Conservation (phyloP, 2,797 vertebrate species). For the Enteromius viviparus region DNA sequence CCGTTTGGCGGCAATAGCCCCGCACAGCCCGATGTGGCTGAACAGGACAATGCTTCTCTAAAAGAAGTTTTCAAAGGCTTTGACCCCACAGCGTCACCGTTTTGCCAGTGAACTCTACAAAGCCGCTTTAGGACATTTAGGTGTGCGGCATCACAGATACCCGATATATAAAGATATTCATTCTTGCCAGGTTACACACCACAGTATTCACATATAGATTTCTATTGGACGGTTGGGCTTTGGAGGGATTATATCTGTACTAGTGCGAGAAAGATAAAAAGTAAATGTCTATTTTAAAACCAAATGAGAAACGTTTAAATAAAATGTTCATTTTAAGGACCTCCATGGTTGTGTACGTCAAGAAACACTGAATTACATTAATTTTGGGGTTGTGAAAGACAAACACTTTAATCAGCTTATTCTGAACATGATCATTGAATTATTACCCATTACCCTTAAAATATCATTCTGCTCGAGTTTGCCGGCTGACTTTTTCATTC, state of each 20-base stretch:
- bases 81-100: conserved; percentile 94
- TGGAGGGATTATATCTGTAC: conserved; percentile 41
- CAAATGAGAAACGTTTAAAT: conserved; percentile 73
- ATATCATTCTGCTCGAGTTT: conserved; percentile 36
- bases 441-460: conserved; percentile 11
- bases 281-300: conserved; percentile 79
- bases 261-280: conserved; percentile 57
- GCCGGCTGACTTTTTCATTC: not conserved
- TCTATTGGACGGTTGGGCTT: conserved; percentile 57
- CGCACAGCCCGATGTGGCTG: conserved; percentile 72
- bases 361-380: conserved; percentile 57
- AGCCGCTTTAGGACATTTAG: conserved; percentile 32
- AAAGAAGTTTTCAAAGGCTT: conserved; percentile 98
- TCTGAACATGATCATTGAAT: conserved; percentile 21
- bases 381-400: conserved; percentile 50
- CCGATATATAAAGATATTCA: conserved; percentile 24
- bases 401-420: conserved; percentile 26
- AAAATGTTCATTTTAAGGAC: conserved; percentile 69
- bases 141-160: conserved; percentile 10
- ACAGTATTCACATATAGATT: conserved; percentile 67
- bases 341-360: conserved; percentile 61
- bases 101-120: conserved; percentile 85
- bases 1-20: conserved; percentile 91
- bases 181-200: conserved; percentile 17
- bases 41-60: conserved; percentile 90